Conservation (phyloP, 2,888 invertebrate species). For the Macrophya annulata region DNA sequence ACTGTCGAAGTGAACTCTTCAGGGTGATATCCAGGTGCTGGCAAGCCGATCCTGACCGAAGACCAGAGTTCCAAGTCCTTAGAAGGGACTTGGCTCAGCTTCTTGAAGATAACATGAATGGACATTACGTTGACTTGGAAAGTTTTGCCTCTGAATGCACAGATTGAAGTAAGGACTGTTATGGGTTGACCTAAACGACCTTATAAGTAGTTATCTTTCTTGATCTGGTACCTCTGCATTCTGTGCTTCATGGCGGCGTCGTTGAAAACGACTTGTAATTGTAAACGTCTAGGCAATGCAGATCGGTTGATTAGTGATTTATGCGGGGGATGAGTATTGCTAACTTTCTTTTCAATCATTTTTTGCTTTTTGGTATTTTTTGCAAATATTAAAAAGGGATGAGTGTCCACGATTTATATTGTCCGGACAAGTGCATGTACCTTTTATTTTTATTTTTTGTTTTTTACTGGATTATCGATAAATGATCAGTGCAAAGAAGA, state of each 20-base stretch:
- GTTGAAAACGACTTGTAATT: slow-evolving; percentile 32
- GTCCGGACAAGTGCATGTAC: neutral
- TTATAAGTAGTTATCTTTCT: slow-evolving; percentile 32
- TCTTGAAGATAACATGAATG: slow-evolving; percentile 84
- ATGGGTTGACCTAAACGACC: slow-evolving; percentile 21
- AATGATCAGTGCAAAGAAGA: neutral
- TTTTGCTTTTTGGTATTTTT: neutral
- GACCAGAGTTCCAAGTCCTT: slow-evolving; percentile 87
- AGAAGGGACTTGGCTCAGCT: slow-evolving; percentile 83
- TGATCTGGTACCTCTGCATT: slow-evolving; percentile 5
- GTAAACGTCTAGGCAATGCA: neutral
- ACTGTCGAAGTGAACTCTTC: slow-evolving; percentile 88
- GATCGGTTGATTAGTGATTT: neutral
- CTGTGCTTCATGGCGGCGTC: slow-evolving; percentile 11
- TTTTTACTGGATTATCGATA: neutral
- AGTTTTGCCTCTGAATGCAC: slow-evolving; percentile 85
- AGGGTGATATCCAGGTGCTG: slow-evolving; percentile 84
- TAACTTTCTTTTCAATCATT: slow-evolving; percentile 20
- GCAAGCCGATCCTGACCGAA: slow-evolving; percentile 87
- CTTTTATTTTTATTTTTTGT: neutral
- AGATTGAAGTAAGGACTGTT: slow-evolving; percentile 72
- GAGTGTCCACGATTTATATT: neutral
- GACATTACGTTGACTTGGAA: slow-evolving; percentile 86
- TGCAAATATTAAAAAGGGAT: slow-evolving; percentile 4
- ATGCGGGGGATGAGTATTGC: neutral